Conservation (phyloP, 2,797 vertebrate genomes). For the Neosalanx taihuensis region DNA sequence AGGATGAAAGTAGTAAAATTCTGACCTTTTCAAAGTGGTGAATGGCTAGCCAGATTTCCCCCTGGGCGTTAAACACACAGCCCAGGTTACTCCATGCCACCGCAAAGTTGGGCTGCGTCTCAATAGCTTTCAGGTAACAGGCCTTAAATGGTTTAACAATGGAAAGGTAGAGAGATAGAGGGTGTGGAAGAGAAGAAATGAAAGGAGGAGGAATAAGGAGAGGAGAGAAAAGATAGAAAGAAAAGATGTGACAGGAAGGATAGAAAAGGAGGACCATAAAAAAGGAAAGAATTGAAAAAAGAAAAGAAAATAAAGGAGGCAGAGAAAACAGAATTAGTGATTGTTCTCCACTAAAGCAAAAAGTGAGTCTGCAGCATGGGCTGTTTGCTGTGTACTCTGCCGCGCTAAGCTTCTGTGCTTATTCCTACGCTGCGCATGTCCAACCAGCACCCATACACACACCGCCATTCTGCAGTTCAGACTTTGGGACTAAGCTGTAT, state of each 20-base stretch:
- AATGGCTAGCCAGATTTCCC: constrained; percentile 99
- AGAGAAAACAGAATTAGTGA: constrained; percentile 84
- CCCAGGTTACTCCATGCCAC: constrained; percentile 99
- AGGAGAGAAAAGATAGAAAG: constrained; percentile 40
- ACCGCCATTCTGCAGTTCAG: constrained; percentile 91
- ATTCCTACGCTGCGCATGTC: constrained; percentile 98
- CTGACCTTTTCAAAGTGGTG: constrained; percentile 98
- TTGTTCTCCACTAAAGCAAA: constrained; percentile 85
- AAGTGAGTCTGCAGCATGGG: constrained; percentile 99
- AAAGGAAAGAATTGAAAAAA: constrained; percentile 48
- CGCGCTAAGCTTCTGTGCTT: constrained; percentile 95
- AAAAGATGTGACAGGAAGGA: background rate
- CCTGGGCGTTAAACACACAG: constrained; percentile 99
- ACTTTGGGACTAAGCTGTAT: constrained; percentile 25
- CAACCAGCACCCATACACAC: constrained; percentile 87
- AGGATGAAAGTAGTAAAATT: background rate
- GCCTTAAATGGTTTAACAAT: constrained; percentile 87
- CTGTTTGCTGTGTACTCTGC: constrained; percentile 91
- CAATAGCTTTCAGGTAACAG: constrained; percentile 99
- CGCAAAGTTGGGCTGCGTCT: constrained; percentile 99
- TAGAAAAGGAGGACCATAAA: background rate
- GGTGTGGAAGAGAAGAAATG: constrained; percentile 66
- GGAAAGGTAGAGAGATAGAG: constrained; percentile 57
- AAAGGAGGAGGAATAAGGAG: constrained; percentile 77
- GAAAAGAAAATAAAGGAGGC: constrained; percentile 72